Evolutionary conservation across 2,888 invertebrate species (phyloP).

Genomic region (Synanthedon andrenaeformis): DNA sequence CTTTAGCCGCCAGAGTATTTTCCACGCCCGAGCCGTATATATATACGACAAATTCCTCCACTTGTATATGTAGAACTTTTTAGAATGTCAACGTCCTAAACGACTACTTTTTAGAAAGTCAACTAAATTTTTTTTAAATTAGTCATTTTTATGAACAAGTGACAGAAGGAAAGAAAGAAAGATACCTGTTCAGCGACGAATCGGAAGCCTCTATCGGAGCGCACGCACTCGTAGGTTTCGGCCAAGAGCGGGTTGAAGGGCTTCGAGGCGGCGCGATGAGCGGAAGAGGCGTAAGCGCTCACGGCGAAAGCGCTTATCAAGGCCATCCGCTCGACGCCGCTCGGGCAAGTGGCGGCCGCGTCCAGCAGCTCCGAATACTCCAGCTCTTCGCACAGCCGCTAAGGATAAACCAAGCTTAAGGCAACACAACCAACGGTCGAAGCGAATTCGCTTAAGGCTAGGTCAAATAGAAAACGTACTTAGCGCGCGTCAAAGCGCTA

Average conservation of each 20-base stretch:
- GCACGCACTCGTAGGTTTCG: constrained; percentile 84
- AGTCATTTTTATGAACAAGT: too few relatives aligned
- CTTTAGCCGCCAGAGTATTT: too few relatives aligned
- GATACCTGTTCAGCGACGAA: constrained; percentile 84
- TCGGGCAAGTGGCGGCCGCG: constrained; percentile 74
- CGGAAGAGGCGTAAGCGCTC: constrained; percentile 78
- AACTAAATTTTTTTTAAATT: too few relatives aligned
- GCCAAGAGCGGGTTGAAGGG: constrained; percentile 87
- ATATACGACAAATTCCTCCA: too few relatives aligned
- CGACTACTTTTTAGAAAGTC: too few relatives aligned
- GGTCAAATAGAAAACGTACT: too few relatives aligned
- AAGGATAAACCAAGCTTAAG: constrained; percentile 6
- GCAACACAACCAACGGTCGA: too few relatives aligned
- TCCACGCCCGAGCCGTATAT: too few relatives aligned
- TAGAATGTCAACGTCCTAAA: too few relatives aligned
- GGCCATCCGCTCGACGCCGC: constrained; percentile 79
- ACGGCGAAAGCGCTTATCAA: constrained; percentile 85
- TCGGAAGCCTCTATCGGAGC: constrained; percentile 82
- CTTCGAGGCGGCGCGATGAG: constrained; percentile 84
- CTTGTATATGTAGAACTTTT: too few relatives aligned
- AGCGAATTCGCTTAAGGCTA: too few relatives aligned
- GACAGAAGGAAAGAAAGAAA: background rate
- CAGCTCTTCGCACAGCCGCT: constrained; percentile 85
- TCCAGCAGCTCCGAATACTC: constrained; percentile 86
- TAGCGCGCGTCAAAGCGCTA: too few relatives aligned